These are phyloP conservation scores for Calypte anna DNA, from an alignment of 2,113 vertebrate species.

Conservation along the genomic window DNA sequence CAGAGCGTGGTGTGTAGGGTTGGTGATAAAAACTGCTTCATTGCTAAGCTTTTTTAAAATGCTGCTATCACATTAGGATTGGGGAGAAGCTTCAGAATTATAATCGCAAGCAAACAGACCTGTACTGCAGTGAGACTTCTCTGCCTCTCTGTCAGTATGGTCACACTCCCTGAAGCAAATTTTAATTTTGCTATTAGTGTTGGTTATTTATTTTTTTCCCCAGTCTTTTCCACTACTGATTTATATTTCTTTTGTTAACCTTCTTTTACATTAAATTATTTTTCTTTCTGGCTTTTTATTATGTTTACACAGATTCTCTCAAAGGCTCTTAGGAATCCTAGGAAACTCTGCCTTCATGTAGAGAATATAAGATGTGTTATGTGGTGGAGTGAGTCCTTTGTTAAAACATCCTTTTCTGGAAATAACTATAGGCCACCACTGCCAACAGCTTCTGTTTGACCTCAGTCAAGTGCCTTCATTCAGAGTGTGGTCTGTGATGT, in stretches of 20 bases:
- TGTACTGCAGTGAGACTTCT: background rate
- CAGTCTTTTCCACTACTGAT: background rate
- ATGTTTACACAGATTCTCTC: background rate
- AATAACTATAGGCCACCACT: background rate
- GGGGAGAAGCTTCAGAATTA: background rate
- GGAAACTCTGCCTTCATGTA: background rate
- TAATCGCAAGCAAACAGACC: background rate
- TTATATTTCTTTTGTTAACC: background rate
- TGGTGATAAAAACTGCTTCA: conserved; percentile 23
- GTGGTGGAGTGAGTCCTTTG: background rate
- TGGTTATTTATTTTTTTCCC: background rate
- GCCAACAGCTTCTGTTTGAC: background rate
- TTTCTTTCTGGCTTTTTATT: background rate
- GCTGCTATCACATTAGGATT: background rate
- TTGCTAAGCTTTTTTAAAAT: background rate
- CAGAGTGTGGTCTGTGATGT: background rate
- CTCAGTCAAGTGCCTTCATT: background rate
- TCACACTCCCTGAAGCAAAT: background rate
- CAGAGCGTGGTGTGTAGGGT: background rate
- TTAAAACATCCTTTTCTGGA: background rate
- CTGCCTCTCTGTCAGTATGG: background rate
- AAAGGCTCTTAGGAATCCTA: background rate
- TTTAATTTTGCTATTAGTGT: background rate
- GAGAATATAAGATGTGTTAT: background rate
- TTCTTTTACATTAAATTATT: background rate